These are phyloP conservation scores for Biston stratarius DNA, from an alignment of 2,888 invertebrate genomes.

Conservation along the genomic window DNA sequence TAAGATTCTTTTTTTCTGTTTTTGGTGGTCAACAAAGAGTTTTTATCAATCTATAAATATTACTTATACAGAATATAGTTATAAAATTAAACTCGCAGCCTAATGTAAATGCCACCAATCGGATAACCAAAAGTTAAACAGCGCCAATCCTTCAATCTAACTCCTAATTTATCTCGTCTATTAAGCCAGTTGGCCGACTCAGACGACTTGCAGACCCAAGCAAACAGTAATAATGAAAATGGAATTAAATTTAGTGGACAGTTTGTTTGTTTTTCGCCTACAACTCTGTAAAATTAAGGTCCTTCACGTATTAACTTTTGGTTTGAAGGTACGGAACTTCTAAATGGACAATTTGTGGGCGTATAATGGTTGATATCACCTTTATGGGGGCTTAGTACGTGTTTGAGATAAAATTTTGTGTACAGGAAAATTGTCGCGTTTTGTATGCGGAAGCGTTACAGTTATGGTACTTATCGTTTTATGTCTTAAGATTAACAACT, in stretches of 20 bases:
- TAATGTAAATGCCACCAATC: slow-evolving; percentile 2
- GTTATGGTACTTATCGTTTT: slow-evolving; percentile 16
- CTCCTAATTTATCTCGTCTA: slow-evolving; percentile 16
- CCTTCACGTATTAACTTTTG: slow-evolving; percentile 42
- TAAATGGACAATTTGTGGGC: slow-evolving; percentile 46
- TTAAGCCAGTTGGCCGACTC: slow-evolving; percentile 17
- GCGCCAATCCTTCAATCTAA: slow-evolving; percentile 13
- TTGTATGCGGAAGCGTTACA: slow-evolving; percentile 21
- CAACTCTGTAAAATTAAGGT: slow-evolving; percentile 48
- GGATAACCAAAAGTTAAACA: slow-evolving; percentile 19
- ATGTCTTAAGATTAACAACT: slow-evolving; percentile 13
- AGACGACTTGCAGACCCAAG: slow-evolving; percentile 39
- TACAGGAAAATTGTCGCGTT: slow-evolving; percentile 28
- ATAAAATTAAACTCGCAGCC: no score
- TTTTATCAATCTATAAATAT: no score
- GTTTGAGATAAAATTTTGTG: slow-evolving; percentile 30
- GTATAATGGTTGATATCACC: slow-evolving; percentile 32
- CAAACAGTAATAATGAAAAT: slow-evolving; percentile 55
- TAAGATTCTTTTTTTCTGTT: no score
- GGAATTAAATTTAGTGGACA: slow-evolving; percentile 55
- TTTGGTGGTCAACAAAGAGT: no score
- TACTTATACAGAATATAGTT: no score
- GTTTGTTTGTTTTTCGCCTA: slow-evolving; percentile 53
- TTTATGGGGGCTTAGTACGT: slow-evolving; percentile 30
- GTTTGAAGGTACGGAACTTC: slow-evolving; percentile 36